Evolutionary conservation across 2,888 invertebrate species (phyloP).

Genomic region (Odontomyia ornata): DNA sequence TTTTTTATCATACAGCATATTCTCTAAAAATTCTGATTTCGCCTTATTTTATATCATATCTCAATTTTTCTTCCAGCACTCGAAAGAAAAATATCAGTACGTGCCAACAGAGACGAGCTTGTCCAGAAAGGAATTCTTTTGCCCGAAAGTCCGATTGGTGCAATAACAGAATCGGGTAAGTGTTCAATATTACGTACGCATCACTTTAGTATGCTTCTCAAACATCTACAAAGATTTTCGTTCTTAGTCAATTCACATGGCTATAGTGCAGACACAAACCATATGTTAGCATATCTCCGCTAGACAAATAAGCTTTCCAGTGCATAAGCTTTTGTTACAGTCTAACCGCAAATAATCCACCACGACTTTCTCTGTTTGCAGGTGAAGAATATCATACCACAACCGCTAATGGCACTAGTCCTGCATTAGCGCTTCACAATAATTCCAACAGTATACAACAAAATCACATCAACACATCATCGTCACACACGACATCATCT

Average conservation of each 20-base stretch:
- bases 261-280: not conserved
- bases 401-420: slow-evolving; percentile 59
- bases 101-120: slow-evolving; percentile 96
- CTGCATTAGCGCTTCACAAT: slow-evolving; percentile 62
- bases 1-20: too few relatives aligned
- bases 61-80: slow-evolving; percentile 80
- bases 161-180: slow-evolving; percentile 85
- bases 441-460: slow-evolving; percentile 54
- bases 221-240: too few relatives aligned
- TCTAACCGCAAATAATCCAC: not conserved
- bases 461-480: slow-evolving; percentile 55
- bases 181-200: slow-evolving; percentile 46
- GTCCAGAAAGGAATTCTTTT: slow-evolving; percentile 94
- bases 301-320: not conserved
- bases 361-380: slow-evolving; percentile 50
- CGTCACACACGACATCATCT: slow-evolving; percentile 56
- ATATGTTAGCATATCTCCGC: not conserved
- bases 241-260: not conserved
- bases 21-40: too few relatives aligned
- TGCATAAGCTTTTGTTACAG: not conserved
- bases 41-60: too few relatives aligned
- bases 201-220: slow-evolving; percentile 4
- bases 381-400: slow-evolving; percentile 63
- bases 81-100: slow-evolving; percentile 97
- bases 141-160: slow-evolving; percentile 87